Base-by-base conservation (phyloP, 2,113 vertebrate genomes). In the Erinaceus europaeus region DNA sequence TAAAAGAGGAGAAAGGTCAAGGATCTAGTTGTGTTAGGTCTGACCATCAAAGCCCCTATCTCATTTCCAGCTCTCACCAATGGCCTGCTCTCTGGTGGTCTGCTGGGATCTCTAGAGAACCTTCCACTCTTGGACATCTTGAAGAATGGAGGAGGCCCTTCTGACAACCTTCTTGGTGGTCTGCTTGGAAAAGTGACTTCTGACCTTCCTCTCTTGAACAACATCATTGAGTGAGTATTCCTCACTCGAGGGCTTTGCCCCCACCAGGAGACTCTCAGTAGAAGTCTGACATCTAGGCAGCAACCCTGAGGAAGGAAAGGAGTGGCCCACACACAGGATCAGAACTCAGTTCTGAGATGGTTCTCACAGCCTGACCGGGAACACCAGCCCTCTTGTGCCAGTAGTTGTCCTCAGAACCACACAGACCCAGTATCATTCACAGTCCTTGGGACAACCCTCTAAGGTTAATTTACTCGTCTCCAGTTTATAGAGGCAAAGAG, bases 151-250 rank as follows among this genome's bases (percentile, higher is more conserved):
- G 57, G 61, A 36, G 15, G 9, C 11, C 20, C 15, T 73, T 65
- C 94, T 0, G 5, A 9, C 17, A 69, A 68, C 52, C 73, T 94
- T 36, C 0, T 90, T 42, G 92, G 90, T 14, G 34, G 48, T 21
- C 79, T 84, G 17, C 52, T 94, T 73, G 81, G 32, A 34, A 71
- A 18, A 62, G 1, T 87, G 68, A 62, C 53, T 12, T 84, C 90
- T 25, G 13, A 34, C 18, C 15, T 79, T 32, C 46, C 89, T 25
- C 0, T 84, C 12, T 42, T 92, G 74, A 77, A 68, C 25, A 44
- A 25, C 84, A 65, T 94, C 38, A 3, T 91, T 38, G 87, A 91
- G 95, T 95, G 48, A 94, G 95, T 94, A 73, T 6, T 6, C 32
- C 36, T n/a, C 29, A 74, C 77, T 36, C 10, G 89, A 44, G 27